These are phyloP conservation scores for Cariama cristata DNA, from an alignment of 2,113 vertebrate genomes.

Conservation along the genomic window DNA sequence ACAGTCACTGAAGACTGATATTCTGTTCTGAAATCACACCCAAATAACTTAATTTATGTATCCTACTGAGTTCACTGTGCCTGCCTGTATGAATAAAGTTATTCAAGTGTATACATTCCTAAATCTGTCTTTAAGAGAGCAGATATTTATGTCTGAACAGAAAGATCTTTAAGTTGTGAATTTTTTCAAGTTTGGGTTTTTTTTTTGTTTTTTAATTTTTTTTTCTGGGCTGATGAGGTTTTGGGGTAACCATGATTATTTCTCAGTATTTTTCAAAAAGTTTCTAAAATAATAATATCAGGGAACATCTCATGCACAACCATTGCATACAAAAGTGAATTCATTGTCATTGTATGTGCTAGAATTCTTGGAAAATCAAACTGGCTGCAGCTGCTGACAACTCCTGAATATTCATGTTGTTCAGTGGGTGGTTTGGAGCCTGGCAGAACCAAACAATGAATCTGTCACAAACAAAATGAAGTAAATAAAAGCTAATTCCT, in stretches of 20 bases:
- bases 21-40: neutral
- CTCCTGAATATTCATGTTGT: slow-evolving; percentile 53
- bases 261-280: neutral
- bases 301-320: neutral
- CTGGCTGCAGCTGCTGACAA: slow-evolving; percentile 23
- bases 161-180: neutral
- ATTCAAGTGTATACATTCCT: neutral
- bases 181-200: neutral
- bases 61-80: neutral
- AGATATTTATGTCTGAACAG: neutral
- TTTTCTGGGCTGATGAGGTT: neutral
- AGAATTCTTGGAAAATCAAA: neutral
- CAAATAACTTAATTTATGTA: neutral
- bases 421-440: slow-evolving; percentile 20
- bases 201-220: neutral
- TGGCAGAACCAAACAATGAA: slow-evolving; percentile 44
- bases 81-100: neutral
- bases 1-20: neutral
- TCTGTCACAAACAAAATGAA: slow-evolving; percentile 15
- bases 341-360: neutral
- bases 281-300: neutral
- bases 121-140: neutral
- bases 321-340: neutral
- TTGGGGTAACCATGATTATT: neutral
- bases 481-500: slow-evolving; percentile 40